Evolutionary conservation across 2,113 vertebrate genomes (phyloP), one percentile per base, ranked within the genome.

Genomic region (Coregonus clupeaformis): DNA sequence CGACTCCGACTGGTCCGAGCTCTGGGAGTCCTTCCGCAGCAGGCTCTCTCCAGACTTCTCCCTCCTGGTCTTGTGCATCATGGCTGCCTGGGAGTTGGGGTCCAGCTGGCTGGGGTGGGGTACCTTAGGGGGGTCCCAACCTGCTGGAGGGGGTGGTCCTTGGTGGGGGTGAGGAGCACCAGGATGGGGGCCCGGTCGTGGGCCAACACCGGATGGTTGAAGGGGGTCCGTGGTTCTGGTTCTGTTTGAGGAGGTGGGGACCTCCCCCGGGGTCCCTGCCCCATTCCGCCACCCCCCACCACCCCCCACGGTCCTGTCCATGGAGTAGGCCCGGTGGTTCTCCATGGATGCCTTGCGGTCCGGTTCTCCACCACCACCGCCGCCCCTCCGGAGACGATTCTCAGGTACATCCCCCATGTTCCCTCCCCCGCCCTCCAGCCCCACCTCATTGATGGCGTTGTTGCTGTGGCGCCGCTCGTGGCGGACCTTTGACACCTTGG

Each of bases 391-490:
- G 77, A 94, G 82, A 76, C 92, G 93, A 91, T 91, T 91, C 77
- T 96, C 94, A 60, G 93, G 90, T 75, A 88, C 90, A 77, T 95
- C 92, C 22, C 89, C 81, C 9, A 68, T 0, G 1, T 55, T 90
- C 79, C 90, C 91, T 85, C 78, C 92, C 86, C 88, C 91, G 88
- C 91, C 92, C 77, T 88, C 96, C 88, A 87, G 93, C 84, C 91
- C 92, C 59, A 94, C 95, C 91, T 91, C 92, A 4, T 94, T 93
- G 83, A 99, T 95, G 24, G 97, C 95, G 78, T 96, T 94, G 87
- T 99, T 97, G 80, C 98, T 99, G 90, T 99, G 98, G 73, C 97
- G 94, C 72, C 97, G 93, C 85, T 99, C 96, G 0, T 99, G 98
- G 42, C 97, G 91, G 1, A 95, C 97, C 88, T 97, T 97, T 57